Base-by-base conservation (phyloP, 2,797 vertebrate species). In the Scolopax bukidnonensis region DNA sequence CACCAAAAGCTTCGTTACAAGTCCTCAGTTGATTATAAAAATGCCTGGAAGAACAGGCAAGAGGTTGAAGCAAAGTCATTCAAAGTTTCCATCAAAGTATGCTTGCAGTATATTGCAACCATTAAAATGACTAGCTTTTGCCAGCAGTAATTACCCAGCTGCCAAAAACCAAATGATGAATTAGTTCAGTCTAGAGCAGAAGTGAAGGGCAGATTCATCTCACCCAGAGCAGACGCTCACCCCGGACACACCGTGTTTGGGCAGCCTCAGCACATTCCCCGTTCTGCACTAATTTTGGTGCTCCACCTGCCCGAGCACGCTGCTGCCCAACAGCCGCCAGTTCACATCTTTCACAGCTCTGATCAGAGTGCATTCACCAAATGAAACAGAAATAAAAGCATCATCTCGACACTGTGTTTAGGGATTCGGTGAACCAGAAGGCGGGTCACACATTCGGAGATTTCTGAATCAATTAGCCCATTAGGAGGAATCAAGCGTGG, bases 101-200 rank as follows among this genome's bases (percentile, higher is more conserved):
- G 41, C 69, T 78, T 38, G 76, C 89, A 64, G 78, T 91, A 83
- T 56, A 83, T 80, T 24, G 68, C 79, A 16, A n/a, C 65, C 38
- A 69, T 65, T 93, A 84, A 93, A 93, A 75, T 28, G 43, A 78
- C 83, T 69, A 10, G 27, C 0, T 73, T 94, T 91, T 84, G 69
- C 91, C 59, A 68, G 57, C 54, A 84, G 90, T 86, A 88, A 95
- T 95, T 93, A 91, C 93, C 2, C 21, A 91, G 90, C 69, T 63
- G 76, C 87, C 94, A 93, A 79, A 95, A 96, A 81, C 47, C 61
- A 28, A 54, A 51, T 88, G 68, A 95, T 93, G 13, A 81, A 90
- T 90, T 40, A 86, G 82, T 61, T 75, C 45, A 50, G 53, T 17
- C 82, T 71, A 54, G 9, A 10, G 19, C 40, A 7, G 38, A 40